Conservation (phyloP, 2,797 vertebrate genomes). For the Pyrrhura leucotis region DNA sequence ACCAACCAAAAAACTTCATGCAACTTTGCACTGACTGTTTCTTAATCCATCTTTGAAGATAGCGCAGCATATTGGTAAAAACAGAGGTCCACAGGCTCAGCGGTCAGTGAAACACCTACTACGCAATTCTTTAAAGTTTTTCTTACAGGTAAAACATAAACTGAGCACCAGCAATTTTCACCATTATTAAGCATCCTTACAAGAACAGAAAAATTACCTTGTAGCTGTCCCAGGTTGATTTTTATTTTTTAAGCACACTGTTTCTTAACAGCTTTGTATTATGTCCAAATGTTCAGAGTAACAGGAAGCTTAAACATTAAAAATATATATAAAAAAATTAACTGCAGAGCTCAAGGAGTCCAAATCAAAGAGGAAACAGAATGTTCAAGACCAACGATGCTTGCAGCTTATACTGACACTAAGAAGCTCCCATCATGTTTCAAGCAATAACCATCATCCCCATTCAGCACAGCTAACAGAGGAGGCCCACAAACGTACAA, state of each 20-base stretch:
- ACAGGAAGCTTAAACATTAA: background rate
- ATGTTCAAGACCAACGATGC: background rate
- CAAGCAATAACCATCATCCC: background rate
- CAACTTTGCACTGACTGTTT: background rate
- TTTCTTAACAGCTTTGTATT: background rate
- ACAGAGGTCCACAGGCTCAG: background rate
- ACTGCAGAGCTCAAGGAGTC: background rate
- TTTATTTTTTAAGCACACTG: background rate
- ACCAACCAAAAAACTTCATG: background rate
- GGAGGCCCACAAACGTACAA: background rate
- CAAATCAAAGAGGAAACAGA: background rate
- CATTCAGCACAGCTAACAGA: background rate
- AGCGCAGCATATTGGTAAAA: background rate
- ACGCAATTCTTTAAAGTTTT: background rate
- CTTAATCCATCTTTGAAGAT: background rate
- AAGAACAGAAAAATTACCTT: background rate
- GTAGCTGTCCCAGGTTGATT: fast-evolving
- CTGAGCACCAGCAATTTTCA: background rate
- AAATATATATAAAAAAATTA: background rate
- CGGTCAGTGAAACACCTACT: background rate
- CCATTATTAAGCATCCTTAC: background rate
- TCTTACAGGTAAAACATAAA: background rate
- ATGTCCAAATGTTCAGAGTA: fast-evolving
- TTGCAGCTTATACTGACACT: background rate
- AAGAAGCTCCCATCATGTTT: fast-evolving